A percentile compares a stretch with the other conserved stretches of the same genome.
Conservation (phyloP, 2,888 invertebrate genomes). For the Volucella zonaria region DNA sequence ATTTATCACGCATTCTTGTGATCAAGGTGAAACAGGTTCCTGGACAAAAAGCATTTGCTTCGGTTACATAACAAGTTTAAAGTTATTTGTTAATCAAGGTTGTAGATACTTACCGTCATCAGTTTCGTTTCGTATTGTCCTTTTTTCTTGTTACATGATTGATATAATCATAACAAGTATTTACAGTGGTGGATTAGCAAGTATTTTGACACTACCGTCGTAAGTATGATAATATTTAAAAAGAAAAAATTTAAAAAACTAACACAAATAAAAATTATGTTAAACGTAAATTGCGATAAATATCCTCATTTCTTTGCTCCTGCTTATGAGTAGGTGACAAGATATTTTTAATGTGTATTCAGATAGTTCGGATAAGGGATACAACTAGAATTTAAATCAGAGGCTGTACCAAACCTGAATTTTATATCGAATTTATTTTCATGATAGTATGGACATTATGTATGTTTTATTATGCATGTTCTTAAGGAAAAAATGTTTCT, state of each 20-base stretch:
- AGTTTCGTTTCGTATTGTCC: slow-evolving; percentile 76
- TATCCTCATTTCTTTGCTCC: too few relatives aligned
- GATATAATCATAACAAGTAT: slow-evolving; percentile 85
- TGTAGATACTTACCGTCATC: slow-evolving; percentile 76
- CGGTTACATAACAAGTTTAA: slow-evolving; percentile 77
- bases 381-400: too few relatives aligned
- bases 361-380: too few relatives aligned
- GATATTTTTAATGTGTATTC: too few relatives aligned
- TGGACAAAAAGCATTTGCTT: slow-evolving; percentile 76
- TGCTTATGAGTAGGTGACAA: too few relatives aligned
- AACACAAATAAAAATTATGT: too few relatives aligned
- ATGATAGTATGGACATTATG: too few relatives aligned
- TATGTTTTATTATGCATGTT: too few relatives aligned
- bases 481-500: too few relatives aligned
- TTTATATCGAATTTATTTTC: too few relatives aligned
- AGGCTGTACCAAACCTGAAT: too few relatives aligned
- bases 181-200: slow-evolving; percentile 87
- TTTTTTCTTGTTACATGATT: slow-evolving; percentile 80
- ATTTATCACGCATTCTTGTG: slow-evolving; percentile 74
- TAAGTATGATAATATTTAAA: slow-evolving; percentile 73
- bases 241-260: neutral
- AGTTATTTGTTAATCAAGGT: slow-evolving; percentile 78
- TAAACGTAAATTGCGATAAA: too few relatives aligned
- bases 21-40: slow-evolving; percentile 50
- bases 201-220: slow-evolving; percentile 87